phyloP scores from a whole-genome alignment of 1,140 invertebrate species.

The Drosophila triauraria region DNA sequence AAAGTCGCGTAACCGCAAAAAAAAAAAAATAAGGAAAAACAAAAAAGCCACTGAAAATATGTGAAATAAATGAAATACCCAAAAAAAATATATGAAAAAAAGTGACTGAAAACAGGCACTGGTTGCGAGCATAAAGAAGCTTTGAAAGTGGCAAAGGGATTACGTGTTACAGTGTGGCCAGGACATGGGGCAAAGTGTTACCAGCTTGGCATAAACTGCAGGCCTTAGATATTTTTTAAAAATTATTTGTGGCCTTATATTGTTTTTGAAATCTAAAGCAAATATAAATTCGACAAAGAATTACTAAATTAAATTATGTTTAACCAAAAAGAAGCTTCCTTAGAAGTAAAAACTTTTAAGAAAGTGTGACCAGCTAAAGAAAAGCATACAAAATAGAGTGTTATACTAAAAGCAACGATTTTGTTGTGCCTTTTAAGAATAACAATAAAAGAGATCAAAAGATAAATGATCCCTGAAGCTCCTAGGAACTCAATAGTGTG shows the following conservation, averaged over 20 bases:
- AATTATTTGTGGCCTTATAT: too few species aligned
- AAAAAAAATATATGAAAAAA: slow-evolving; percentile 18
- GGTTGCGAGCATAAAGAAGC: slow-evolving; percentile 19
- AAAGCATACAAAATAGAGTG: neutral
- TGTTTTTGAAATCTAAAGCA: too few species aligned
- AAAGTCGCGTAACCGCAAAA: slow-evolving; percentile 47
- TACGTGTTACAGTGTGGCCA: slow-evolving; percentile 1
- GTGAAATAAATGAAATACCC: slow-evolving; percentile 41
- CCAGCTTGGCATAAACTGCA: neutral
- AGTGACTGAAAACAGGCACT: slow-evolving; percentile 6
- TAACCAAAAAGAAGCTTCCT: neutral
- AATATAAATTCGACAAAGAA: too few species aligned
- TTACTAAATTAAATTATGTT: too few species aligned
- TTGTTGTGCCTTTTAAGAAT: neutral
- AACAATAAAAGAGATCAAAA: neutral
- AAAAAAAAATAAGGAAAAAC: slow-evolving; percentile 1
- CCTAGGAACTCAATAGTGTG: neutral
- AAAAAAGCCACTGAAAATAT: slow-evolving; percentile 27
- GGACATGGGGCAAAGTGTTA: slow-evolving; percentile 1
- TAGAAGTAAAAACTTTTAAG: neutral
- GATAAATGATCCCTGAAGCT: too few species aligned
- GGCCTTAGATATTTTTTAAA: too few species aligned
- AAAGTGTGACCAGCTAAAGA: neutral
- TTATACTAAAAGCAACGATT: neutral
- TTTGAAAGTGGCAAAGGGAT: neutral